These are phyloP conservation scores for Dendronephthya gigantea DNA, from an alignment of 64 coral and sea anemone genomes.

Conservation along the genomic window DNA sequence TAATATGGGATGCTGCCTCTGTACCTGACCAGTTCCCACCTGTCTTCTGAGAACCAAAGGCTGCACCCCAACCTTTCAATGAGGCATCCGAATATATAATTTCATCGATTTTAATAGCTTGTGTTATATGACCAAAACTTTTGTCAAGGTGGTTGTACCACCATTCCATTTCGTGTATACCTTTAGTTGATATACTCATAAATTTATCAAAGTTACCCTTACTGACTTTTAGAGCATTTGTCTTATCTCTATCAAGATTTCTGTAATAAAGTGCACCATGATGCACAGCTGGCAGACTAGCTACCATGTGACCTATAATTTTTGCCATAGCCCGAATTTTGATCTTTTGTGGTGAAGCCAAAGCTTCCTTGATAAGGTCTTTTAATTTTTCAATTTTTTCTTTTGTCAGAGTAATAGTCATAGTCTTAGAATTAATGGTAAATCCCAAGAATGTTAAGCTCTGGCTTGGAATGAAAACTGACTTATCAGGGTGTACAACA, in stretches of 20 bases:
- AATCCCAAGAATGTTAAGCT: not conserved
- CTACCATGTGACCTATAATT: constrained; percentile 29
- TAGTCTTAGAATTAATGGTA: not conserved
- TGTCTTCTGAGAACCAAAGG: not conserved
- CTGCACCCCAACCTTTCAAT: constrained; percentile 38
- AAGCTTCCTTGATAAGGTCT: not conserved
- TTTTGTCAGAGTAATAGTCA: not conserved
- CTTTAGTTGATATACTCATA: constrained; percentile 17
- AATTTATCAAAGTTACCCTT: constrained; percentile 27
- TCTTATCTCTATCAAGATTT: constrained; percentile 35
- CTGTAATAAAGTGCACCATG: constrained; percentile 26
- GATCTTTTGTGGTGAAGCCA: not conserved
- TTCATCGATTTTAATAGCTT: not conserved
- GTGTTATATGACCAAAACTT: not conserved
- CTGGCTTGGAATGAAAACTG: not conserved
- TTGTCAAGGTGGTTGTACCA: not conserved
- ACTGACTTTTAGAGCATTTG: not conserved
- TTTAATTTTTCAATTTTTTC: too few species aligned
- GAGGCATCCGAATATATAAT: constrained; percentile 33
- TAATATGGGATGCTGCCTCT: constrained; percentile 38
- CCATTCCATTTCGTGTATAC: not conserved
- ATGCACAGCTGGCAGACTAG: constrained; percentile 22
- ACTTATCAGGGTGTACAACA: not conserved
- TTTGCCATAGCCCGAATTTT: constrained; percentile 22
- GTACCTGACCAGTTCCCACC: constrained; percentile 20